Evolutionary conservation across 2,113 vertebrate genomes (phyloP).

Genomic region (Gobius niger): DNA sequence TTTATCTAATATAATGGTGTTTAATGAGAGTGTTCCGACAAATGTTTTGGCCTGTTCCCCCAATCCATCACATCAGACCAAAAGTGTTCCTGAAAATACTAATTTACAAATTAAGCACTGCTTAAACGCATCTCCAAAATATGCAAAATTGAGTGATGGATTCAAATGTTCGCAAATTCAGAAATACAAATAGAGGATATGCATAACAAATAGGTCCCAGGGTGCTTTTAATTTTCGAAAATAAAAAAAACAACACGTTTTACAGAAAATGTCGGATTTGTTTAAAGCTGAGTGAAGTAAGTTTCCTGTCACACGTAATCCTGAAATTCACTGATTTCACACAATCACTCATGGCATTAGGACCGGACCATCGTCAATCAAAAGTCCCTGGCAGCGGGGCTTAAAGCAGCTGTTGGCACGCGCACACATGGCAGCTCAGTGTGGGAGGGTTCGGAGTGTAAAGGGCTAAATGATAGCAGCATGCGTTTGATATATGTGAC

Average conservation of each 20-base stretch:
- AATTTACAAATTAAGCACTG: too few species aligned
- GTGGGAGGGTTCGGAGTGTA: constrained; percentile 48
- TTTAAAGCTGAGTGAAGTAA: constrained; percentile 43
- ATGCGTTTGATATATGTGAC: constrained; percentile 97
- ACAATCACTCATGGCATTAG: constrained; percentile 60
- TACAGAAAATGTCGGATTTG: constrained; percentile 37
- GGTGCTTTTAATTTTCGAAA: too few species aligned
- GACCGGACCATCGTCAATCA: constrained; percentile 47
- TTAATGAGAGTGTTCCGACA: too few species aligned
- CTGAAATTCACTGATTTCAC: constrained; percentile 53
- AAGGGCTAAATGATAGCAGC: constrained; percentile 81
- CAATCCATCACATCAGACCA: too few species aligned
- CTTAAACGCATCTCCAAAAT: too few species aligned
- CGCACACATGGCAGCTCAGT: constrained; percentile 24
- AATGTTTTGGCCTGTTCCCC: too few species aligned
- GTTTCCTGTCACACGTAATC: constrained; percentile 57
- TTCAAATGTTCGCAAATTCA: too few species aligned
- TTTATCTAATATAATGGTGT: too few species aligned
- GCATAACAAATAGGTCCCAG: too few species aligned
- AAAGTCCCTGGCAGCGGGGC: constrained; percentile 30
- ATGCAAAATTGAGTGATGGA: too few species aligned
- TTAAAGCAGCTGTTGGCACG: constrained; percentile 47
- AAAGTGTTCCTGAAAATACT: too few species aligned
- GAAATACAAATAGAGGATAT: too few species aligned
- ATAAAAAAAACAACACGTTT: constrained; percentile 21